Conservation (phyloP, 2,888 invertebrate species). For the Geotrupes spiniger region DNA sequence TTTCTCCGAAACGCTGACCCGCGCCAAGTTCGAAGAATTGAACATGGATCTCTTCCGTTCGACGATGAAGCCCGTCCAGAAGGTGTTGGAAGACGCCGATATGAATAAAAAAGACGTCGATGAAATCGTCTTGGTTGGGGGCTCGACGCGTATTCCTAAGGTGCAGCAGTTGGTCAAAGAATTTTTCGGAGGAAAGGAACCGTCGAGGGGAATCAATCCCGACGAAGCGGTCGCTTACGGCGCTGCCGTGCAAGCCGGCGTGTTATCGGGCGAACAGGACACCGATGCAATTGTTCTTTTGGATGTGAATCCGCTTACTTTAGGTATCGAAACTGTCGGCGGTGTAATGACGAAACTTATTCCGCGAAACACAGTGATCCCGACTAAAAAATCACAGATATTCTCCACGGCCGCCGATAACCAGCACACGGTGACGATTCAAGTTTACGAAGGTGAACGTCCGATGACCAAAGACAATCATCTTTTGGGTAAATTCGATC, state of each 20-base stretch:
- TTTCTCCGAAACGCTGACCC: slow-evolving; percentile 92
- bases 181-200: slow-evolving; percentile 97
- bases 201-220: slow-evolving; percentile 96
- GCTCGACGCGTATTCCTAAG: slow-evolving; percentile 98
- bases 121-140: slow-evolving; percentile 98
- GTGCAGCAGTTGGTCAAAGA: slow-evolving; percentile 91
- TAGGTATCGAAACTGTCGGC: slow-evolving; percentile 99
- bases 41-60: slow-evolving; percentile 92
- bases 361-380: slow-evolving; percentile 96
- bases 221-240: slow-evolving; percentile 99
- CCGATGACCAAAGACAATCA: slow-evolving; percentile 99
- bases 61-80: slow-evolving; percentile 92
- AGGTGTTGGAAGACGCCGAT: slow-evolving; percentile 97
- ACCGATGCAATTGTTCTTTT: slow-evolving; percentile 94
- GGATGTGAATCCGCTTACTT: slow-evolving; percentile 97
- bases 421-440: slow-evolving; percentile 98
- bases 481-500: slow-evolving; percentile 95
- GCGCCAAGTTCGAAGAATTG: slow-evolving; percentile 98
- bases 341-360: slow-evolving; percentile 99
- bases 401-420: slow-evolving; percentile 99
- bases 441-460: slow-evolving; percentile 98
- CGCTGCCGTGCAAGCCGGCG: slow-evolving; percentile 98
- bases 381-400: slow-evolving; percentile 98
- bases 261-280: slow-evolving; percentile 95
- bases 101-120: slow-evolving; percentile 98